Evolutionary conservation across 2,113 vertebrate genomes (phyloP).

Genomic region (Semicossyphus pulcher): DNA sequence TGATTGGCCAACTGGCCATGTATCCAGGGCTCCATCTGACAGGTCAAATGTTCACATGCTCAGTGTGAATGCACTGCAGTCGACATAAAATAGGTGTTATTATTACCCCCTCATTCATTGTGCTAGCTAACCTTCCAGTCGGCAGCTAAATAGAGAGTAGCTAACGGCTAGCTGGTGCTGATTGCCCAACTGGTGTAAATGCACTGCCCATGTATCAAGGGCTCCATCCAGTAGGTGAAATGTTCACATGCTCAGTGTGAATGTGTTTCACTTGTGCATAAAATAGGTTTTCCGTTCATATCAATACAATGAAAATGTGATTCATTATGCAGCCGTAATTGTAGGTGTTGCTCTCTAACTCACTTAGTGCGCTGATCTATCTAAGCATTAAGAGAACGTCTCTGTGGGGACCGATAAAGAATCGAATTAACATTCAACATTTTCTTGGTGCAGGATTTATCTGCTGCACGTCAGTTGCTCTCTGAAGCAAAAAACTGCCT

Average conservation of each 20-base stretch:
- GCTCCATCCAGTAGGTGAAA: not conserved
- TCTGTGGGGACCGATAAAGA: slow-evolving; percentile 51
- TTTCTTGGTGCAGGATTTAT: slow-evolving; percentile 42
- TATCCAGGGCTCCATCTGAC: not conserved
- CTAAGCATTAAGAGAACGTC: slow-evolving; percentile 32
- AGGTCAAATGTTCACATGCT: not conserved
- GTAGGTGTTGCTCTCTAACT: slow-evolving; percentile 38
- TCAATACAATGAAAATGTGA: not conserved
- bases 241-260: not conserved
- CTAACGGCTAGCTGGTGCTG: too few relatives aligned
- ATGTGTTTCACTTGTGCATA: not conserved
- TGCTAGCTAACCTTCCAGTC: too few relatives aligned
- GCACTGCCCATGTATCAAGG: too few relatives aligned
- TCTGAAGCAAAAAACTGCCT: slow-evolving; percentile 53
- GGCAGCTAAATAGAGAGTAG: too few relatives aligned
- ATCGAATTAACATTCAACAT: slow-evolving; percentile 54
- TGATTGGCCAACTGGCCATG: too few relatives aligned
- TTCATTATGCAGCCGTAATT: not conserved
- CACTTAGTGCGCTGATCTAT: slow-evolving; percentile 19
- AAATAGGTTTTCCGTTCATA: too few relatives aligned
- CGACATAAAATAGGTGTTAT: not conserved
- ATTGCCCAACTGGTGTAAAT: too few relatives aligned
- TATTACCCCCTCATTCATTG: too few relatives aligned
- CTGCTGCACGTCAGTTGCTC: slow-evolving; percentile 53
- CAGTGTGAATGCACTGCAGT: not conserved